Base-by-base conservation (phyloP, 2,888 invertebrate genomes). In the Pemphredon lugubris region DNA sequence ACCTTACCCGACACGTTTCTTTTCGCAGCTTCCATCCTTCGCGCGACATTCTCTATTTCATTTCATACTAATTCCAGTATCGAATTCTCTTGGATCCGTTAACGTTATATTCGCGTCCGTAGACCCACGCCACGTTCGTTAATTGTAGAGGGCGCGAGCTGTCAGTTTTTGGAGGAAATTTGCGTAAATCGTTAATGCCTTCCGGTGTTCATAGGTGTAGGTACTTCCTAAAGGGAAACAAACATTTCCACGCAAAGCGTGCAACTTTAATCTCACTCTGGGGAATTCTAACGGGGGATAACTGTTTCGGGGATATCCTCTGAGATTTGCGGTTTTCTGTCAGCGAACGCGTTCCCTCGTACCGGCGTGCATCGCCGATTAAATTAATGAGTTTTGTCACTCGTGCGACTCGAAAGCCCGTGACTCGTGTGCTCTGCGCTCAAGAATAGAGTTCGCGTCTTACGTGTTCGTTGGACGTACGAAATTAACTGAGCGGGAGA, bases 401-500 rank as follows among this genome's bases (percentile, higher is more conserved):
- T 32, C 26, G 32, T 18, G 32, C 21, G 37, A 48, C 37, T 42
- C 40, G 50, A 50, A 39, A 53, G 37, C 45, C 42, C 13, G 32
- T 75, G 72, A 64, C 58, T 75, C 73, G 65, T 39, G 21, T 47
- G 34, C 50, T 53, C 50, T n/a, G 32, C 30, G 30, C 44, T 58
- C 44, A 50, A 63, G 45, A 71, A 71, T 73, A 71, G 65, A 71
- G n/a, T 66, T 70, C 63, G 63, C 63, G 54, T 51, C 42, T 34
- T 34, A 34, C 34, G 34, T 34, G 42, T 9, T 44, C 45, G 30
- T 20, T 45, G 37, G 30, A 54, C 48, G 34, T 20, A 20, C 34
- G 45, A 57, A 50, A 18, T 14, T 21, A 26, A 48, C 5, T 9
- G 5, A 16, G 7, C 20, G 40, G 20, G 16, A 14, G 18, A 42